These are phyloP conservation scores for Menura novaehollandiae DNA, from an alignment of 2,113 vertebrate species.

Conservation along the genomic window DNA sequence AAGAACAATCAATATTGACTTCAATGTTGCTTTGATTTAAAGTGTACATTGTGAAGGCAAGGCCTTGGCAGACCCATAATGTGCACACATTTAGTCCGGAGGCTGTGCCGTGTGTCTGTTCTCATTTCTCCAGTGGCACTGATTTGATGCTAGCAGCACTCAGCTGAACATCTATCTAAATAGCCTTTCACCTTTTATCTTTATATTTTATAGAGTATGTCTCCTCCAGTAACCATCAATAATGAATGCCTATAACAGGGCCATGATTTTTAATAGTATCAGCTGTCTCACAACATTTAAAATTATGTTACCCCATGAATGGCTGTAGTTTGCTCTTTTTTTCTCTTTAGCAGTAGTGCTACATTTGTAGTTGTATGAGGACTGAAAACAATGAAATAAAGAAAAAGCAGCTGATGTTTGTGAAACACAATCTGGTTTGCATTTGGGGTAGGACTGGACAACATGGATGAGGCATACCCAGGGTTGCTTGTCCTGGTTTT, in stretches of 20 bases:
- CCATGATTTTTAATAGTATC: neutral
- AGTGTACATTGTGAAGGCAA: neutral
- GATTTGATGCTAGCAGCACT: constrained; percentile 3
- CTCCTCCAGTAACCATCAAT: neutral
- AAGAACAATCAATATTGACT: constrained; percentile 12
- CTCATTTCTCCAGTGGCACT: neutral
- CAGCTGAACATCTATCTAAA: neutral
- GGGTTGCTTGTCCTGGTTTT: neutral
- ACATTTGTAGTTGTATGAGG: constrained; percentile 6
- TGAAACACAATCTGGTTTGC: neutral
- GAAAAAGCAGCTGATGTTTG: neutral
- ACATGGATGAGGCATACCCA: neutral
- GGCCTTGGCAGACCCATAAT: neutral
- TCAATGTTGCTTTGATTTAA: neutral
- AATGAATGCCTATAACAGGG: neutral
- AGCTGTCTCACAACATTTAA: neutral
- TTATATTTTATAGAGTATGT: neutral
- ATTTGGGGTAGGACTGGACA: neutral
- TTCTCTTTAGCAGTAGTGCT: neutral
- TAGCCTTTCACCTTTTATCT: constrained; percentile 5
- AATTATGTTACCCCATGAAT: neutral
- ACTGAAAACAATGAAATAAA: constrained; percentile 41
- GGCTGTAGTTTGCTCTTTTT: neutral
- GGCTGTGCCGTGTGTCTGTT: neutral
- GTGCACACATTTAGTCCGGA: neutral